These are phyloP conservation scores for Siniperca undulata DNA, from an alignment of 2,797 vertebrate genomes.

Conservation along the genomic window DNA sequence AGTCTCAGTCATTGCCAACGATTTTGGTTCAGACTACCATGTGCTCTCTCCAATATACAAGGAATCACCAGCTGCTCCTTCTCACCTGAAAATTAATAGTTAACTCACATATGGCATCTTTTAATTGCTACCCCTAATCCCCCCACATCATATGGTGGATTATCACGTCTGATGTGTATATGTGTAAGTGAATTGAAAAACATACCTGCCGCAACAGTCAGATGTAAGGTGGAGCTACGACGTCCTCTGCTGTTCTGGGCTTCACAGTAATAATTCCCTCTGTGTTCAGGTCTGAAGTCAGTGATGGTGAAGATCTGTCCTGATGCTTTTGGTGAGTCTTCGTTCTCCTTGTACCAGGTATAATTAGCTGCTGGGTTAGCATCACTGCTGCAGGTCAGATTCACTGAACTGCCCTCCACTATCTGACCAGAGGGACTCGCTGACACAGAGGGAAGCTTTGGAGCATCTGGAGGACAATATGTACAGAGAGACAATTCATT, in stretches of 20 bases:
- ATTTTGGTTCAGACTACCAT: too few species aligned
- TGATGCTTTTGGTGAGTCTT: conserved; percentile 1
- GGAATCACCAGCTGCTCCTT: too few species aligned
- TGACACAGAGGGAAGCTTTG: neutral
- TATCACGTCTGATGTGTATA: neutral
- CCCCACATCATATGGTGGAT: neutral
- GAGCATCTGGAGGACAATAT: conserved; percentile 11
- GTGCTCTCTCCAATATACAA: too few species aligned
- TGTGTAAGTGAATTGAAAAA: neutral
- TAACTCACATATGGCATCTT: too few species aligned
- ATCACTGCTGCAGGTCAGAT: conserved; percentile 13
- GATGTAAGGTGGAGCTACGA: neutral
- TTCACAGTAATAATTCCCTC: conserved; percentile 57
- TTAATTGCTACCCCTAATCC: neutral
- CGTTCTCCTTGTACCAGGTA: conserved; percentile 46
- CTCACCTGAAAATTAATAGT: too few species aligned
- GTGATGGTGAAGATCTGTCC: conserved; percentile 45
- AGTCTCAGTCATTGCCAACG: too few species aligned
- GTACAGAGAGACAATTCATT: neutral
- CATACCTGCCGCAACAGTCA: conserved; percentile 23
- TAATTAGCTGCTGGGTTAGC: conserved; percentile 39
- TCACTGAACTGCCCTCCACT: conserved; percentile 19
- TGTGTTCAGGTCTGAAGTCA: conserved; percentile 16
- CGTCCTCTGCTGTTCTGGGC: conserved; percentile 31
- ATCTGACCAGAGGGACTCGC: conserved; percentile 6